A percentile compares a stretch with the other conserved stretches of the same genome.
Conservation (phyloP, 1,140 invertebrate genomes). For the Trichomalopsis sarcophagae region DNA sequence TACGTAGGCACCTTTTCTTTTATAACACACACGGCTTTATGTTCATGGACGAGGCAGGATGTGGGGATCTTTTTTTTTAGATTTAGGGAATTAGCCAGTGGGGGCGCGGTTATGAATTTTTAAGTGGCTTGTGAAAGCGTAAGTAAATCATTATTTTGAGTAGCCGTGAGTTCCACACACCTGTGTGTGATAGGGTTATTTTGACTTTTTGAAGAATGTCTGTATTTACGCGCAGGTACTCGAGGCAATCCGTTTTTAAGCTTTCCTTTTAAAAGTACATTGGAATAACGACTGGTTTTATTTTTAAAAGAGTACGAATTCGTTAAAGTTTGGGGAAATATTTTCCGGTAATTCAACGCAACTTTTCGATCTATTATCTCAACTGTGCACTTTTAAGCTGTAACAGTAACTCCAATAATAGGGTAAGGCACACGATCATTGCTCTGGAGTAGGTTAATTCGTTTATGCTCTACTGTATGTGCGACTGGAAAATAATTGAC, state of each 20-base stretch:
- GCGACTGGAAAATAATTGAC: constrained; percentile 26
- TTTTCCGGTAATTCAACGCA: too few relatives aligned
- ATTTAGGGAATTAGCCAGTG: not conserved
- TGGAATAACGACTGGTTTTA: too few relatives aligned
- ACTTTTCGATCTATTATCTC: too few relatives aligned
- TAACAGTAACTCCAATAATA: constrained; percentile 24
- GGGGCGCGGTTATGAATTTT: not conserved
- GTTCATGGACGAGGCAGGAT: not conserved
- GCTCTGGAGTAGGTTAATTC: constrained; percentile 13
- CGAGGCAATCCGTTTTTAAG: not conserved
- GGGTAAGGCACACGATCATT: not conserved
- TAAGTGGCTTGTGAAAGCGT: not conserved
- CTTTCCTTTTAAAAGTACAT: not conserved
- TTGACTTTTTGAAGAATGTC: too few relatives aligned
- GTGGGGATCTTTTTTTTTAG: not conserved
- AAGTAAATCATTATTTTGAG: not conserved
- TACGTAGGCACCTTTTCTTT: not conserved
- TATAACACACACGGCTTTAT: not conserved
- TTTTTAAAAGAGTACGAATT: too few relatives aligned
- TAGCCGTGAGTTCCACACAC: not conserved
- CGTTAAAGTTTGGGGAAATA: too few relatives aligned
- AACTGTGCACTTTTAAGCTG: not conserved
- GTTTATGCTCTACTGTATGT: constrained; percentile 15
- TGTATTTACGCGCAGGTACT: too few relatives aligned
- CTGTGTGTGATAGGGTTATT: too few relatives aligned